phyloP scores from a whole-genome alignment of 2,888 invertebrate species.

The Steinernema scapterisci region DNA sequence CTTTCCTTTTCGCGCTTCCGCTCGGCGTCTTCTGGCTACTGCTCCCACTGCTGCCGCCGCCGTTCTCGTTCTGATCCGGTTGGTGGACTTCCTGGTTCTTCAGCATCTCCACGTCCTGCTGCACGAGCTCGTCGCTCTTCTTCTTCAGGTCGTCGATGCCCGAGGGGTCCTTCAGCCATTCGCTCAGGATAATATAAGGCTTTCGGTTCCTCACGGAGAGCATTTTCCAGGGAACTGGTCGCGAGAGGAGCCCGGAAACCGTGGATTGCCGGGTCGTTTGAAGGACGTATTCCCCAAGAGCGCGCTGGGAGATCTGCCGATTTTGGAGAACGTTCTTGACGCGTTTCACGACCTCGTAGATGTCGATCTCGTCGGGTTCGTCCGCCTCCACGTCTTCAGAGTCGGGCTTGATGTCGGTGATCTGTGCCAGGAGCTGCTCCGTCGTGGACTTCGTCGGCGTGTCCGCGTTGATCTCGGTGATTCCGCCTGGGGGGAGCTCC shows the following conservation, averaged over 20 bases:
- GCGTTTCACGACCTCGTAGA: slow-evolving; percentile 85
- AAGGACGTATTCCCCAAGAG: slow-evolving; percentile 92
- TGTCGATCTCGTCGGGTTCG: slow-evolving; percentile 88
- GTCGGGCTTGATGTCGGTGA: slow-evolving; percentile 25
- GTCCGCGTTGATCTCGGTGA: slow-evolving; percentile 33
- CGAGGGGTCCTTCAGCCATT: slow-evolving; percentile 25
- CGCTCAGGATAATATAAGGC: slow-evolving; percentile 41
- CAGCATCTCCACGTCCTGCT: slow-evolving; percentile 31
- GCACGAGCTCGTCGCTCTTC: slow-evolving; percentile 24
- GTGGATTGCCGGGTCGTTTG: slow-evolving; percentile 73
- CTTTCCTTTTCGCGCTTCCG: background rate
- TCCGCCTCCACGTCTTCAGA: slow-evolving; percentile 86
- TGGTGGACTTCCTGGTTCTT: background rate
- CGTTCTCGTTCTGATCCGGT: background rate
- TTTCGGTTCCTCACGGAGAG: slow-evolving; percentile 95
- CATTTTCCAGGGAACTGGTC: slow-evolving; percentile 99
- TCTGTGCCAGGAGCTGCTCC: slow-evolving; percentile 9
- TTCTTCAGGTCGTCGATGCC: slow-evolving; percentile 29
- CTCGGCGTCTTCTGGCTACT: background rate
- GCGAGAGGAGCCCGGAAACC: slow-evolving; percentile 92
- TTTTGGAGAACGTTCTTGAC: slow-evolving; percentile 70
- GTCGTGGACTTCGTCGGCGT: slow-evolving; percentile 15
- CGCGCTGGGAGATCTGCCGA: slow-evolving; percentile 82
- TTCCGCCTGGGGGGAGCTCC: slow-evolving; percentile 19
- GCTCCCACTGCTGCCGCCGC: background rate